Evolutionary conservation across 2,113 vertebrate genomes (phyloP).

Genomic region (Erpornis zantholeuca): DNA sequence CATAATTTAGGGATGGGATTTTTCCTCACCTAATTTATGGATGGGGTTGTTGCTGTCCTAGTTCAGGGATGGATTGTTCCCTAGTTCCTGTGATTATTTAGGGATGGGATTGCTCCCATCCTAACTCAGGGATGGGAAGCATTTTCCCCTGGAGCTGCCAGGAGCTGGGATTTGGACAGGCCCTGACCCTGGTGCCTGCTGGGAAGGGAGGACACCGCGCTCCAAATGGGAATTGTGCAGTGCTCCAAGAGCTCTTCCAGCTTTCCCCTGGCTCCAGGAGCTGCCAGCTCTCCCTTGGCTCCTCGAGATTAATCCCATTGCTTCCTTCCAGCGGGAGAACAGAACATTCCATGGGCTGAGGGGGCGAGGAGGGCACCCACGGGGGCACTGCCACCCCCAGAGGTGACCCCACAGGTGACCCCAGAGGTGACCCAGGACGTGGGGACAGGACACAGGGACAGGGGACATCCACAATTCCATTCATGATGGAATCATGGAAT

Average conservation of each 20-base stretch:
- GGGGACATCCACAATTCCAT: rapidly evolving
- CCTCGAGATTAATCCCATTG: neutral
- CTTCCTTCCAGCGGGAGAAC: neutral
- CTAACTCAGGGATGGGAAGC: neutral
- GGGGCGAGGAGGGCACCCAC: neutral
- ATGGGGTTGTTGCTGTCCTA: too few species aligned
- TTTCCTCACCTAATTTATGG: too few species aligned
- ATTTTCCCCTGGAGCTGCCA: neutral
- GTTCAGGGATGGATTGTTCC: neutral
- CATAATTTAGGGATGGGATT: neutral
- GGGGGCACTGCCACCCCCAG: rapidly evolving
- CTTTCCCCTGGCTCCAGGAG: neutral
- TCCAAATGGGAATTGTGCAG: rapidly evolving
- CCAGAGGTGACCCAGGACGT: neutral
- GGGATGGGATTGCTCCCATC: neutral
- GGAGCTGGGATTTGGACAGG: neutral
- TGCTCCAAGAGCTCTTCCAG: neutral
- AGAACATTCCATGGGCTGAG: neutral
- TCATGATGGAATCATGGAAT: neutral
- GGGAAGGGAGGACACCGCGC: rapidly evolving
- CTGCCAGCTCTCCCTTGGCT: neutral
- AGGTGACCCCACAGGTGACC: too few species aligned
- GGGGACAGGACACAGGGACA: neutral
- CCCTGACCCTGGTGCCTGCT: rapidly evolving
- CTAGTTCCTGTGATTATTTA: too few species aligned